Conservation (phyloP, 1,140 invertebrate species). For the Delia radicum region DNA sequence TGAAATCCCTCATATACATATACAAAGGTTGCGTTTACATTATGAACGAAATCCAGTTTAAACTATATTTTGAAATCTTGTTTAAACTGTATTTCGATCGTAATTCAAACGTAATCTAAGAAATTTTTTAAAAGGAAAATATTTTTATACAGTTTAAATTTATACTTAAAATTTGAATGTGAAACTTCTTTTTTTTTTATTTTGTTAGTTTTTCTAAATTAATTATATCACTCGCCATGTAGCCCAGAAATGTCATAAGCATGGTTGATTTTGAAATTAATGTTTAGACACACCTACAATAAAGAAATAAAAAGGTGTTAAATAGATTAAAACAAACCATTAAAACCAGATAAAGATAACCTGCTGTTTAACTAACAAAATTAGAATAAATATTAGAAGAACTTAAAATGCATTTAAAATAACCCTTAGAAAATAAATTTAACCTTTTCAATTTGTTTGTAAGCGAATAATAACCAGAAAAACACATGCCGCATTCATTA, state of each 20-base stretch:
- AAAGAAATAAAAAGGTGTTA: neutral
- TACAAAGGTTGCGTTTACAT: too few species aligned
- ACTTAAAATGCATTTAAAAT: neutral
- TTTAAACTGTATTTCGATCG: neutral
- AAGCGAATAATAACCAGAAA: neutral
- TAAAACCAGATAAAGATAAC: neutral
- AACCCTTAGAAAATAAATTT: neutral
- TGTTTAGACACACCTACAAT: neutral
- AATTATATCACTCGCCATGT: neutral
- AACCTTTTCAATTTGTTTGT: neutral
- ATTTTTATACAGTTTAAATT: too few species aligned
- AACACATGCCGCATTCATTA: neutral
- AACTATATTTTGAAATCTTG: neutral
- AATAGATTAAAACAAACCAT: neutral
- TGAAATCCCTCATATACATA: too few species aligned
- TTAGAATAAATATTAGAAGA: neutral
- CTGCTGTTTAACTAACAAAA: neutral
- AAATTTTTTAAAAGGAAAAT: too few species aligned
- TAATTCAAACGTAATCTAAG: neutral
- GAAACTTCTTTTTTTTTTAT: neutral
- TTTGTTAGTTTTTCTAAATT: neutral
- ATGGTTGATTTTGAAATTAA: slow-evolving; percentile 2
- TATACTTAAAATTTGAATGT: neutral
- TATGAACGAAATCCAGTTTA: too few species aligned
- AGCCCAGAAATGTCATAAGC: neutral